Percentiles rank a stretch among this genome's conserved stretches.
Evolutionary conservation across 2,888 invertebrate species (phyloP).

Genomic region (Caenorhabditis sp.): DNA sequence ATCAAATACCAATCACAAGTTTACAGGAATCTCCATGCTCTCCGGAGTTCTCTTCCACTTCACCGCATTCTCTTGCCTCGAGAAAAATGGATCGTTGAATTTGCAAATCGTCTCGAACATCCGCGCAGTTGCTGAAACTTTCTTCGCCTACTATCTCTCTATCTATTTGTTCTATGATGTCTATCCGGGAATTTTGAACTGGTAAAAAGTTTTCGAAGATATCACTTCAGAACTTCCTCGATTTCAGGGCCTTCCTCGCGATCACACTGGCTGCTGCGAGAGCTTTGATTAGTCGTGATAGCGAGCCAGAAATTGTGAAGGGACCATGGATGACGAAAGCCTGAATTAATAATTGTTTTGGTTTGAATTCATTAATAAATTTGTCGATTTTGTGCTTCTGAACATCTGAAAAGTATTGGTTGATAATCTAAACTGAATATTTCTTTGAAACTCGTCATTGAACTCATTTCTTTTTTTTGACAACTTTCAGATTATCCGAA

Average conservation of each 20-base stretch:
- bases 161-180: slow-evolving; percentile 81
- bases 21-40: slow-evolving; percentile 62
- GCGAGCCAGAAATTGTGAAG: slow-evolving; percentile 55
- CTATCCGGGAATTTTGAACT: slow-evolving; percentile 73
- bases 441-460: neutral
- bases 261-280: slow-evolving; percentile 49
- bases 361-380: slow-evolving; percentile 27
- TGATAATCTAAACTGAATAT: slow-evolving; percentile 7
- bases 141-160: slow-evolving; percentile 78
- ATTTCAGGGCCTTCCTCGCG: slow-evolving; percentile 50
- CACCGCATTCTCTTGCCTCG: slow-evolving; percentile 72
- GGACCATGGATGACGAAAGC: slow-evolving; percentile 66
- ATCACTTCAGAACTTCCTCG: neutral
- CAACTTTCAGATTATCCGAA: neutral
- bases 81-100: slow-evolving; percentile 72
- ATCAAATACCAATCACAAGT: neutral
- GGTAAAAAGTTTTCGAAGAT: slow-evolving; percentile 2
- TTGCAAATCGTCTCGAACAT: slow-evolving; percentile 76
- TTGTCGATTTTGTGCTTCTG: neutral
- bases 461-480: neutral
- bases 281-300: slow-evolving; percentile 6
- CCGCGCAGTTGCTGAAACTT: slow-evolving; percentile 77
- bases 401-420: neutral
- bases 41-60: slow-evolving; percentile 70
- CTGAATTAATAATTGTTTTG: slow-evolving; percentile 18